Base-by-base conservation (phyloP, 1,140 invertebrate species). In the Dolichoris vasculosae region DNA sequence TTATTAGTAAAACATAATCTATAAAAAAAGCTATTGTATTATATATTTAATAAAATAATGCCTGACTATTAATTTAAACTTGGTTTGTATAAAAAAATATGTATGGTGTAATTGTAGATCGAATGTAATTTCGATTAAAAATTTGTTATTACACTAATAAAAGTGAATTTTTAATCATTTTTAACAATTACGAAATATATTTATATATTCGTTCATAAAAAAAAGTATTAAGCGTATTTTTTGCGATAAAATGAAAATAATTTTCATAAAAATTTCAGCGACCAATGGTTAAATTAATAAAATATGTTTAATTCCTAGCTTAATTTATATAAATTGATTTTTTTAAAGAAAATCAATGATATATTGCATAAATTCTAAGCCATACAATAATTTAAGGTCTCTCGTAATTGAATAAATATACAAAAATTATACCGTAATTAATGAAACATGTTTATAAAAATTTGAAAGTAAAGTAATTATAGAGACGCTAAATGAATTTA, bases 181-280 rank as follows among this genome's bases (percentile, higher is more conserved):
- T n/a, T 51, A 51, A 51, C 2, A 51, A 7, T 17, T 17, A 51
- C 20, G 15, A 51, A 17, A 51, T 51, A 7, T n/a, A 51, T 51
- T 51, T 51, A 51, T 17, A 17, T 17, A 51, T 17, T 51, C 11
- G 48, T 59, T 59, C 6, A 59, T 26, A 26, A 20, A 26, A 26
- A 26, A 26, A 59, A 59, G 13, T 26, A 59, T 26, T 59, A 2
- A 4, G 3, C 55, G 26, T 59, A 59, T 2, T 46, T 46, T 46
- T 46, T 46, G 43, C 4, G 23, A 23, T 48, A 40, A 75, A 46
- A 43, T 26, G n/a, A 26, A 75, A 40, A 26, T 73, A 11, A 26
- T 46, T 46, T 48, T 43, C 35, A n/a, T 46, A 15, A 80, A 80
- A 80, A 80, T 80, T 38, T 80, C 38, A 80, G 38, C 59, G 55